Evolutionary conservation across 2,797 vertebrate genomes (phyloP).

Genomic region (Ciconia nigra): DNA sequence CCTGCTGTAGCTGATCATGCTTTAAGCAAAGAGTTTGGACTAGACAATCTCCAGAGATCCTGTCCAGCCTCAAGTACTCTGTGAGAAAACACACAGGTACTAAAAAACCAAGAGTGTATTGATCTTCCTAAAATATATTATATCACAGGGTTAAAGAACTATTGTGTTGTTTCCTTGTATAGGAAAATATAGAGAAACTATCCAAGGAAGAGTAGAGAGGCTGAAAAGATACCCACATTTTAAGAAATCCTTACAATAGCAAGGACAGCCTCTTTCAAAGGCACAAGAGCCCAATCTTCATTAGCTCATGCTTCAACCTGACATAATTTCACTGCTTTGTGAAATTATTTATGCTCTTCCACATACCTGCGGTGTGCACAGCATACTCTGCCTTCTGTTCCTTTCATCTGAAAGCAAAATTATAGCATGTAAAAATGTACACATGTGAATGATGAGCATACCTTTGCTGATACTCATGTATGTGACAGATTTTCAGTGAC

Average conservation of each 20-base stretch:
- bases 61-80: not conserved
- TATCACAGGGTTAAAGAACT: not conserved
- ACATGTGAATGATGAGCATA: not conserved
- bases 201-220: not conserved
- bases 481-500: not conserved
- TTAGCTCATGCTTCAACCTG: not conserved
- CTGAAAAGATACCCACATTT: not conserved
- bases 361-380: not conserved
- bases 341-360: not conserved
- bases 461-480: not conserved
- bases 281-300: not conserved
- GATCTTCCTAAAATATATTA: not conserved
- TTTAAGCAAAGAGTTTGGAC: not conserved
- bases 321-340: not conserved
- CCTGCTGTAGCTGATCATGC: not conserved
- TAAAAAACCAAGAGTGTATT: not conserved
- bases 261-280: not conserved
- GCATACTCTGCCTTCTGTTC: not conserved
- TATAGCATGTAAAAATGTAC: not conserved
- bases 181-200: not conserved
- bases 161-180: not conserved
- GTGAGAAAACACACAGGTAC: not conserved
- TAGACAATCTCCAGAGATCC: not conserved
- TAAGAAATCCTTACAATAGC: not conserved
- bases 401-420: not conserved